These are phyloP conservation scores for Cerceris ruficornis DNA, from an alignment of 2,888 invertebrate genomes.

Conservation along the genomic window DNA sequence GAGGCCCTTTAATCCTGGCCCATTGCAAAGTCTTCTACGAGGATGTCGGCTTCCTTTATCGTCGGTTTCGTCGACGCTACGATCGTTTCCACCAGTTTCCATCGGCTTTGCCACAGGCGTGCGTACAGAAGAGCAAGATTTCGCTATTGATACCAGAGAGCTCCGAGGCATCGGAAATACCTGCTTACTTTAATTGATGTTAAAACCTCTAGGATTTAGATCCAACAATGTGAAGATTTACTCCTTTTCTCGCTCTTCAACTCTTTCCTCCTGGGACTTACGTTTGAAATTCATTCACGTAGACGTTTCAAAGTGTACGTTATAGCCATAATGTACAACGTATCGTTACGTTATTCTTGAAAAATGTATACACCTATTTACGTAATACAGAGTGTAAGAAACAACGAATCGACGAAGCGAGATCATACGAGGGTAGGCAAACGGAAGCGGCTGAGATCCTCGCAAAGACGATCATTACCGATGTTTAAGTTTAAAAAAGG, in stretches of 20 bases:
- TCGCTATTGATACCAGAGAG: conserved; percentile 63
- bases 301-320: neutral
- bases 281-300: neutral
- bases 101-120: conserved; percentile 32
- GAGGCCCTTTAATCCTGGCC: conserved; percentile 74
- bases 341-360: neutral
- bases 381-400: neutral
- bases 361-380: neutral
- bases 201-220: conserved; percentile 61
- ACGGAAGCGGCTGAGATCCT: neutral
- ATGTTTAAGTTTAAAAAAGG: conserved; percentile 10
- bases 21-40: conserved; percentile 64
- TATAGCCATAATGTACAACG: too few species aligned
- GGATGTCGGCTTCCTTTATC: conserved; percentile 74
- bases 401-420: neutral
- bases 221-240: conserved; percentile 58
- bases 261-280: conserved; percentile 27
- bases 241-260: conserved; percentile 50
- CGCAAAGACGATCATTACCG: conserved; percentile 21
- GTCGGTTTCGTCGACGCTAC: conserved; percentile 62
- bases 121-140: conserved; percentile 42
- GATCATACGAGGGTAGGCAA: neutral
- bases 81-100: conserved; percentile 38
- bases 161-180: conserved; percentile 47
- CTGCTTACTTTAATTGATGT: conserved; percentile 76